A percentile compares a stretch with the other conserved stretches of the same genome.
Conservation (phyloP, 2,113 vertebrate genomes). For the Gallinago media region DNA sequence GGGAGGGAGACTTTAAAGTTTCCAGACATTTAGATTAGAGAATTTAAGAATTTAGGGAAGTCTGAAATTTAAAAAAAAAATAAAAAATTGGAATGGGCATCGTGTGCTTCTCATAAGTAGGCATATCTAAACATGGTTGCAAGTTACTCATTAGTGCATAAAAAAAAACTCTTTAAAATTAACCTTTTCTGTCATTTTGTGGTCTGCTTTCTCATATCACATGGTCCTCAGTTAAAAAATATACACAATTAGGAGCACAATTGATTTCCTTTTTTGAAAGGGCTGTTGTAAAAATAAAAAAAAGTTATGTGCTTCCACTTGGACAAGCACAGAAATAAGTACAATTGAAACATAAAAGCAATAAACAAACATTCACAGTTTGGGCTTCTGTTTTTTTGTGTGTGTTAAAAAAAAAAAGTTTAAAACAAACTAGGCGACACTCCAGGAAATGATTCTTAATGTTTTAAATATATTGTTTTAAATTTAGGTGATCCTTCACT, state of each 20-base stretch:
- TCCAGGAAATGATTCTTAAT: slow-evolving; percentile 46
- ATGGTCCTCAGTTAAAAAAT: background rate
- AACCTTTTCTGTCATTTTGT: background rate
- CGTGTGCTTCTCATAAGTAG: background rate
- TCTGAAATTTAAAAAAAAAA: background rate
- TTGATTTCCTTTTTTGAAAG: slow-evolving; percentile 31
- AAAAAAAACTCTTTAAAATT: background rate
- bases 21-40: background rate
- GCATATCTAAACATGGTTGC: background rate
- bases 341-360: slow-evolving; percentile 37
- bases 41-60: slow-evolving; percentile 28
- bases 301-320: background rate
- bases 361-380: slow-evolving; percentile 40
- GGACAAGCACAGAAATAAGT: slow-evolving; percentile 1
- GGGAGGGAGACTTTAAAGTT: background rate
- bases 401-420: background rate
- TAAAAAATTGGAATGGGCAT: background rate
- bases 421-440: slow-evolving; percentile 26
- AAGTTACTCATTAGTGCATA: background rate
- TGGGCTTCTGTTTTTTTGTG: background rate
- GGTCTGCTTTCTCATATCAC: background rate
- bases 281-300: slow-evolving; percentile 15
- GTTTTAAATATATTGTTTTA: slow-evolving; percentile 54
- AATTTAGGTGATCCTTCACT: slow-evolving; percentile 57
- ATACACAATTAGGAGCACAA: slow-evolving; percentile 15